Conservation (phyloP, 1,140 invertebrate species). For the Chionoecetes opilio region DNA sequence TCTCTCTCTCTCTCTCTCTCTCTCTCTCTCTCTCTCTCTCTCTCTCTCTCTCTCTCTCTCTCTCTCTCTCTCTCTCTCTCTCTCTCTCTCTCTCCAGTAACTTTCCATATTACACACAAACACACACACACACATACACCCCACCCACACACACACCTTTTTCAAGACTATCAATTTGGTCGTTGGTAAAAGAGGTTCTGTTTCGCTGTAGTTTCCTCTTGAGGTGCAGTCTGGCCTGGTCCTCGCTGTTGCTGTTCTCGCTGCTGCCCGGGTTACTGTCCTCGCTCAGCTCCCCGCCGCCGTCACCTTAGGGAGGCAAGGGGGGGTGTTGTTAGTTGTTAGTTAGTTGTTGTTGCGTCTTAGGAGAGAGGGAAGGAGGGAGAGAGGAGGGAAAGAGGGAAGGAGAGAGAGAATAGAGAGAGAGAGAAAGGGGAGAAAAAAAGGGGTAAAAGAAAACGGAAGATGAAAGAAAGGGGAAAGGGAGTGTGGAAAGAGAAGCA, state of each 20-base stretch:
- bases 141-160: slow-evolving; percentile 89
- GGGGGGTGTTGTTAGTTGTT: not conserved
- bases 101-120: not conserved
- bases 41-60: not conserved
- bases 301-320: slow-evolving; percentile 43
- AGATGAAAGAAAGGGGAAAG: too few species aligned
- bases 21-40: not conserved
- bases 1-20: slow-evolving; percentile 34
- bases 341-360: too few species aligned
- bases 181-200: slow-evolving; percentile 99
- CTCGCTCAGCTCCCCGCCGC: slow-evolving; percentile 70
- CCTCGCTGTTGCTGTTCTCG: slow-evolving; percentile 85
- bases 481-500: too few species aligned
- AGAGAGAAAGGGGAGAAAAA: not conserved
- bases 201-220: slow-evolving; percentile 99
- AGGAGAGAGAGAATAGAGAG: not conserved
- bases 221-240: slow-evolving; percentile 93
- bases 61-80: not conserved
- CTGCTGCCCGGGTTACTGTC: slow-evolving; percentile 79
- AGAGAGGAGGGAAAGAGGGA: not conserved
- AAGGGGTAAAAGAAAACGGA: too few species aligned
- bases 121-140: not conserved
- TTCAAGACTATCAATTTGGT: slow-evolving; percentile 99
- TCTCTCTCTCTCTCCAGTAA: slow-evolving; percentile 42
- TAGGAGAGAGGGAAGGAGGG: too few species aligned